Conservation (phyloP, 2,888 invertebrate species). For the Polyommatus icarus region DNA sequence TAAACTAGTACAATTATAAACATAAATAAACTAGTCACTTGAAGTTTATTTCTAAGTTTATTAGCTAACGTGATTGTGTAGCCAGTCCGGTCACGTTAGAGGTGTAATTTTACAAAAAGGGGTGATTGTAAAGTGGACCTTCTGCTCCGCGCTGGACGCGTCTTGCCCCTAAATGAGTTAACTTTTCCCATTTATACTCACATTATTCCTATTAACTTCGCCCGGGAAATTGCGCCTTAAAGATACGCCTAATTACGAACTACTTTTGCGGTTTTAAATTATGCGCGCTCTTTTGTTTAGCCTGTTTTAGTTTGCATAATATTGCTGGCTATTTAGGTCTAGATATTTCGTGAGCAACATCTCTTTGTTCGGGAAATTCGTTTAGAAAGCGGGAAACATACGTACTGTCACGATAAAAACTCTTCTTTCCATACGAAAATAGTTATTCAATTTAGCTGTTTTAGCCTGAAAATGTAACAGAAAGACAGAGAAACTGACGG, state of each 20-base stretch:
- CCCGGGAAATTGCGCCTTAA: slow-evolving; percentile 63
- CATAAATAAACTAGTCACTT: slow-evolving; percentile 29
- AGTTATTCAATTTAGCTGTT: background rate
- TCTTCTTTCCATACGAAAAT: background rate
- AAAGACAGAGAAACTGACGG: no score
- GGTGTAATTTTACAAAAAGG: slow-evolving; percentile 67
- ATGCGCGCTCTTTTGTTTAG: background rate
- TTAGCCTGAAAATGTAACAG: no score
- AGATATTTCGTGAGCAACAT: background rate
- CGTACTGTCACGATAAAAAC: background rate
- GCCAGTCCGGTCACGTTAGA: slow-evolving; percentile 61
- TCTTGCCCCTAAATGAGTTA: slow-evolving; percentile 63
- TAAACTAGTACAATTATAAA: slow-evolving; percentile 21
- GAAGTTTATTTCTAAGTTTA: slow-evolving; percentile 25
- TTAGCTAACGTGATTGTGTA: slow-evolving; percentile 39
- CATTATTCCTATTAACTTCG: slow-evolving; percentile 74
- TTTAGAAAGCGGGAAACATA: background rate
- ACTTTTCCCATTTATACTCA: slow-evolving; percentile 75
- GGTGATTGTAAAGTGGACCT: slow-evolving; percentile 65
- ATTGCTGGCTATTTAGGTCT: background rate
- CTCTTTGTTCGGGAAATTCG: background rate
- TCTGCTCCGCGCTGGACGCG: slow-evolving; percentile 46
- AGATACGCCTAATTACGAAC: slow-evolving; percentile 47
- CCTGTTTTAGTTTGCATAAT: background rate
- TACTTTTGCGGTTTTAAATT: slow-evolving; percentile 41